Evolutionary conservation across 2,888 invertebrate species (phyloP), one percentile per base, ranked within the genome.

Genomic region (Volucella bombylans): DNA sequence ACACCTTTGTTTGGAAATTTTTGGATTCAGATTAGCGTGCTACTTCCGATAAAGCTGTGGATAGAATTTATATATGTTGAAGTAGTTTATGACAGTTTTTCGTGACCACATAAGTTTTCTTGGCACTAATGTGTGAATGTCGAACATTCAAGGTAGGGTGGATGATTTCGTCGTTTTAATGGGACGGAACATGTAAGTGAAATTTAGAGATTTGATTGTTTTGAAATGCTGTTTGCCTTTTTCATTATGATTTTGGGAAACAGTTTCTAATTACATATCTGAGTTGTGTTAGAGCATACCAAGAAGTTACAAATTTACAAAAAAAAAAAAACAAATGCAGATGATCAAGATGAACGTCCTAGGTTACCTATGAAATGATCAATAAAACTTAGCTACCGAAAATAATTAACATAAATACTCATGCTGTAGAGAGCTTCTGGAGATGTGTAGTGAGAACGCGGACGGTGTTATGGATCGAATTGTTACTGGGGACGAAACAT

Each of bases 101-200:
- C 64, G 71, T 78, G 78, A 78, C 71, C 49, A 50, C 69, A 76
- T 68, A 12, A 74, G 62, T 41, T 68, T 69, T 74, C 23, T 57
- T 57, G 4, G 8, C 9, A 39, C 14, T 8, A 15, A 49, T 54
- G 23, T 62, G 9, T 39, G 11, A 45, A 39, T 23, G 2, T 23
- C 23, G 23, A 23, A 0, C 23, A 23, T 64, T 41, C 3, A 15
- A n/a, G 8, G 38, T 23, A 10, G 47, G 4, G 15, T 10, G 39
- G 31, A 9, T 47, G 61, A 52, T 61, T 61, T 76, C 61, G 59
- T 47, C 1, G 14, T 15, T 18, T 47, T 8, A 11, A 67, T 45
- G n/a, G 50, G 52, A 11, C 49, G 23, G 50, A n/a, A 59, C 45
- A 52, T 67, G 61, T 43, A 18, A 43, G 59, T 18, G 52, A 38